Evolutionary conservation across 92 coral and sea anemone genomes (phyloP).

Genomic region (Actinernus sp.): DNA sequence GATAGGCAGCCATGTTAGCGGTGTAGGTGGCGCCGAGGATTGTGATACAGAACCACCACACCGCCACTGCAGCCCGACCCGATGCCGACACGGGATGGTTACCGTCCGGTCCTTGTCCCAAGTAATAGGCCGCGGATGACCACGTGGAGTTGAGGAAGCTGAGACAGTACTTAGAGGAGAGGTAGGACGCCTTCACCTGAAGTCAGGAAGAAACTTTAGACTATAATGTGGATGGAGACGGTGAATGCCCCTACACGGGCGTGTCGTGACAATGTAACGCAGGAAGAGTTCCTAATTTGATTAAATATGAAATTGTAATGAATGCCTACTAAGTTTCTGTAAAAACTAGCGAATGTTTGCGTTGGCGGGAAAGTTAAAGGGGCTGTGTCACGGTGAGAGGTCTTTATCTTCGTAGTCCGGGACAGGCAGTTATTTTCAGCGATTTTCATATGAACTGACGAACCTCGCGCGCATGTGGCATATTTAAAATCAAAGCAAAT

Average conservation of each 20-base stretch:
- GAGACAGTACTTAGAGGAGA: conserved; percentile 21
- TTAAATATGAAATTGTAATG: too few species aligned
- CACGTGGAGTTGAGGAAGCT: conserved; percentile 48
- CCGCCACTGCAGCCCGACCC: conserved; percentile 57
- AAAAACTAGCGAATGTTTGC: too few species aligned
- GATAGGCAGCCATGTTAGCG: conserved; percentile 79
- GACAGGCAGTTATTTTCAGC: too few species aligned
- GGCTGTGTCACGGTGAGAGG: too few species aligned
- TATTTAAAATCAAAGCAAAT: too few species aligned
- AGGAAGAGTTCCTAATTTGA: too few species aligned
- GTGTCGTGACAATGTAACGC: background rate
- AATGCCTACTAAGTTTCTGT: too few species aligned
- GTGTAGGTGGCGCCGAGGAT: conserved; percentile 79
- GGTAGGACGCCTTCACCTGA: conserved; percentile 28
- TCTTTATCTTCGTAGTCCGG: too few species aligned
- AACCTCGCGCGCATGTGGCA: too few species aligned
- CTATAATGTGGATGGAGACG: too few species aligned
- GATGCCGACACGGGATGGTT: conserved; percentile 63
- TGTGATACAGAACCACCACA: conserved; percentile 77
- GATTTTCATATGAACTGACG: too few species aligned
- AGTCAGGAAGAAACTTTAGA: background rate
- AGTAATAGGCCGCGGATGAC: conserved; percentile 63
- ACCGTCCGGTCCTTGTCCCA: conserved; percentile 64
- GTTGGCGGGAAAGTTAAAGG: too few species aligned
- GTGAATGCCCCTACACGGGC: background rate